Conservation (phyloP, 2,113 vertebrate genomes). For the Sinocyclocheilus grahami region DNA sequence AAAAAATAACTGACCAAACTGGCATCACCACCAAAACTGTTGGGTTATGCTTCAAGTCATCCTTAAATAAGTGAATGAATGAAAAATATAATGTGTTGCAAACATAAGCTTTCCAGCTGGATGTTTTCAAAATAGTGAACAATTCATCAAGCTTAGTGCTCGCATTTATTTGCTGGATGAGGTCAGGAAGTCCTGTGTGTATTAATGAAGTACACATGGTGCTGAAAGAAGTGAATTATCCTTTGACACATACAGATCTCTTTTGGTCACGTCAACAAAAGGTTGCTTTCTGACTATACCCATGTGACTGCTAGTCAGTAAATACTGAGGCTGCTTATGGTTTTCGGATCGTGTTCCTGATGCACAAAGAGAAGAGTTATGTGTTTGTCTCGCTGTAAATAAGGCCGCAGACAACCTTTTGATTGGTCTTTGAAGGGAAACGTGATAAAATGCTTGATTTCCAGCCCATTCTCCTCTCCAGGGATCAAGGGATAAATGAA, state of each 20-base stretch:
- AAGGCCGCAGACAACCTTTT: slow-evolving; percentile 1
- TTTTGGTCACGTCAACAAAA: neutral
- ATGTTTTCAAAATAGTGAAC: neutral
- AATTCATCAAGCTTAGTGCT: slow-evolving; percentile 10
- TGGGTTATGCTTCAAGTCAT: too few species aligned
- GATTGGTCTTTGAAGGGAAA: slow-evolving; percentile 18
- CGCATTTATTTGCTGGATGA: neutral
- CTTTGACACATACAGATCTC: neutral
- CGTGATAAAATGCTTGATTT: slow-evolving; percentile 33
- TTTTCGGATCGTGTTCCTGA: neutral
- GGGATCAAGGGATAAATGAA: neutral
- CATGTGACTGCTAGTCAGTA: neutral
- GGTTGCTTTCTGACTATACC: neutral
- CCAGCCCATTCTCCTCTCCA: neutral
- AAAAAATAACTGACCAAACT: too few species aligned
- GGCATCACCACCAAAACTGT: too few species aligned
- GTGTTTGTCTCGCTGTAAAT: neutral
- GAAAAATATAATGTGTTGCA: neutral
- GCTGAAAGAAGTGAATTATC: neutral
- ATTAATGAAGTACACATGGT: neutral
- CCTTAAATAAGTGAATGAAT: neutral
- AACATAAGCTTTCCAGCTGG: neutral
- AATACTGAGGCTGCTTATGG: neutral
- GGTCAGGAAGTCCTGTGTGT: neutral
- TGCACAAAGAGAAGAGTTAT: neutral